A percentile compares a stretch with the other conserved stretches of the same genome.
Evolutionary conservation across 2,797 vertebrate genomes (phyloP).

Genomic region (Orientallactaga sibirica): DNA sequence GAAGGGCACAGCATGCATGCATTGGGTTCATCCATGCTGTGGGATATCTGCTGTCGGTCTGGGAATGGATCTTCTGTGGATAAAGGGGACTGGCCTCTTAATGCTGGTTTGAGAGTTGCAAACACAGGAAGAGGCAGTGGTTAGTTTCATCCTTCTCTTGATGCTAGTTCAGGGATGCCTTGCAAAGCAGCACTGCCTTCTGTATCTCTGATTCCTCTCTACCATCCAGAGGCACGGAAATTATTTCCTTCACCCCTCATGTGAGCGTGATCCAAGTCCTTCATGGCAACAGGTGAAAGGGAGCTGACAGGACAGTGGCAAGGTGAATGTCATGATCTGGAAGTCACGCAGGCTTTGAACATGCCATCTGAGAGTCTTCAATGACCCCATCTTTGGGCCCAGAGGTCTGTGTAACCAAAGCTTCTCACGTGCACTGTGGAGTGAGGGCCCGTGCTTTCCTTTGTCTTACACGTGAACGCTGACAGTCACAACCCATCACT

Average conservation of each 20-base stretch:
- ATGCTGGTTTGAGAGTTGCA: not conserved
- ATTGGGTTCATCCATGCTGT: not conserved
- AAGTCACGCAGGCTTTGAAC: not conserved
- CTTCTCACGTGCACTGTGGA: not conserved
- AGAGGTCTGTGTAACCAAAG: not conserved
- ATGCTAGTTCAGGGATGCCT: not conserved
- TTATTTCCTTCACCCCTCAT: conserved; percentile 16
- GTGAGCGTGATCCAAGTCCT: not conserved
- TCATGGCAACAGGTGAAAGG: not conserved
- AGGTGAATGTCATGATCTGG: not conserved
- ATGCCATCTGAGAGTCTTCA: not conserved
- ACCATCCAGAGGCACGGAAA: conserved; percentile 1
- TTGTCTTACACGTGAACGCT: not conserved
- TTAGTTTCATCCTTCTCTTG: not conserved
- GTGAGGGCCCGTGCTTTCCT: not conserved
- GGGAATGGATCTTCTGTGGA: not conserved
- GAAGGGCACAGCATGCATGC: no score
- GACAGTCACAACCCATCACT: not conserved
- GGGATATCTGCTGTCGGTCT: not conserved
- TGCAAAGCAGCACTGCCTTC: not conserved
- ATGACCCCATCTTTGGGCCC: not conserved
- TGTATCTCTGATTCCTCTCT: conserved; percentile 55
- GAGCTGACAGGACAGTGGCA: not conserved
- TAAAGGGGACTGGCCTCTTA: not conserved
- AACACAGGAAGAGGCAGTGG: not conserved